Percentiles rank a stretch among this genome's conserved stretches.
Evolutionary conservation across 1,140 invertebrate species (phyloP).

Genomic region (Myzus persicae): DNA sequence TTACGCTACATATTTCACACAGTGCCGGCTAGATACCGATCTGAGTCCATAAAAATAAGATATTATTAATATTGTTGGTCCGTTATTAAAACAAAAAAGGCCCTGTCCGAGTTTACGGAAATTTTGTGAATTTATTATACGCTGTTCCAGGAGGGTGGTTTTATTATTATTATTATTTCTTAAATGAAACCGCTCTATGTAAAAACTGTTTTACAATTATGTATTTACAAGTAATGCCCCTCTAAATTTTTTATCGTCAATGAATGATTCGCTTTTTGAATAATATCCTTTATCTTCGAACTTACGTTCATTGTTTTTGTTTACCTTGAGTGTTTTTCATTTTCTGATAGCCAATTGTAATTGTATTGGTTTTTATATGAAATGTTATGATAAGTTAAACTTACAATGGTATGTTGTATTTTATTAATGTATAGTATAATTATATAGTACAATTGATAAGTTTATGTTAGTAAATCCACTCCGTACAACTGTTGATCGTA

Average conservation of each 20-base stretch:
- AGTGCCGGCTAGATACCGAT: constrained; percentile 50
- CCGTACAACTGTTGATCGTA: neutral
- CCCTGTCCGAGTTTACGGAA: constrained; percentile 25
- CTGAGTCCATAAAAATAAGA: constrained; percentile 45
- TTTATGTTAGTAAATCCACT: neutral
- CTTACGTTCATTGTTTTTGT: neutral
- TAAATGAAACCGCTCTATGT: neutral
- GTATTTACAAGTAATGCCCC: neutral
- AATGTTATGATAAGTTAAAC: neutral
- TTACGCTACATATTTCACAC: constrained; percentile 52
- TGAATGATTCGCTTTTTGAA: neutral
- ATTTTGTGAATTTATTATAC: constrained; percentile 53
- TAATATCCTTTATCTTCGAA: neutral
- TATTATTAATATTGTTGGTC: constrained; percentile 53
- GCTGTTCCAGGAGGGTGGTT: neutral
- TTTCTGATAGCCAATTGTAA: neutral
- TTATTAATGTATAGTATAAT: neutral
- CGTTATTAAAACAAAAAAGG: constrained; percentile 48
- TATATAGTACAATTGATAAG: neutral
- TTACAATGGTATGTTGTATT: neutral
- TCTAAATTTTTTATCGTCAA: neutral
- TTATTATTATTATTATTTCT: constrained; percentile 29
- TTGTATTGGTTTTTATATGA: neutral
- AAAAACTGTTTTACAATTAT: neutral
- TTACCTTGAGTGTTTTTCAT: neutral